Conservation (phyloP, 2,113 vertebrate genomes). For the Peromyscus polionotus region DNA sequence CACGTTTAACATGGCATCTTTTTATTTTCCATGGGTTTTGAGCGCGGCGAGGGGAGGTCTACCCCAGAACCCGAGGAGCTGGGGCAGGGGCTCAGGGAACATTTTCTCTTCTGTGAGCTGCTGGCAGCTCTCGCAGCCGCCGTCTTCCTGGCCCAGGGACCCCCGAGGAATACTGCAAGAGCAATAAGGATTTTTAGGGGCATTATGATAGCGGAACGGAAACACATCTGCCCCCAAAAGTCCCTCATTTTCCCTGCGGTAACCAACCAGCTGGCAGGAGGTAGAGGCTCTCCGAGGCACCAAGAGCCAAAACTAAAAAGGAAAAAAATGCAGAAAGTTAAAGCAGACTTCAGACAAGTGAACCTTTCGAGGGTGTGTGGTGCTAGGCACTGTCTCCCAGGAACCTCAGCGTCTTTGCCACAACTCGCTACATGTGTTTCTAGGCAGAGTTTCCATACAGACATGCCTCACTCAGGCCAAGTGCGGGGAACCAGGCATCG, state of each 20-base stretch:
- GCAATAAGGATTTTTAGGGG: conserved; percentile 98
- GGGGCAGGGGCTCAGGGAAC: background rate
- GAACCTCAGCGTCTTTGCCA: background rate
- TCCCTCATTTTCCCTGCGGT: conserved; percentile 97
- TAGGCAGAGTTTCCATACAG: background rate
- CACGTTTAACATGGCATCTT: conserved; percentile 52
- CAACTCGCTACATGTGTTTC: conserved; percentile 32
- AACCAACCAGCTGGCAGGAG: conserved; percentile 83
- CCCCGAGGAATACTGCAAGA: conserved; percentile 93
- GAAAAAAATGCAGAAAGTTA: conserved; percentile 82
- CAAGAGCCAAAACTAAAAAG: conserved; percentile 84
- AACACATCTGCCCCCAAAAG: conserved; percentile 98
- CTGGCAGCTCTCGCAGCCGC: background rate
- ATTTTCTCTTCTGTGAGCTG: conserved; percentile 45
- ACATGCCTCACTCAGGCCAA: background rate
- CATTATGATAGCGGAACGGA: conserved; percentile 94
- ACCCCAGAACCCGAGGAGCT: background rate
- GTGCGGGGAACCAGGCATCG: conserved; percentile 4
- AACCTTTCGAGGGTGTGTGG: background rate
- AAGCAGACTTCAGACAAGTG: conserved; percentile 76
- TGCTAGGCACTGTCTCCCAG: background rate
- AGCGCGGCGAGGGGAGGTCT: background rate
- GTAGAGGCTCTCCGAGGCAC: conserved; percentile 76
- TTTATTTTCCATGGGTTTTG: background rate
- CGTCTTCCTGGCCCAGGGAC: conserved; percentile 78